These are phyloP conservation scores for Pheucticus melanocephalus DNA, from an alignment of 2,113 vertebrate genomes.

Conservation along the genomic window DNA sequence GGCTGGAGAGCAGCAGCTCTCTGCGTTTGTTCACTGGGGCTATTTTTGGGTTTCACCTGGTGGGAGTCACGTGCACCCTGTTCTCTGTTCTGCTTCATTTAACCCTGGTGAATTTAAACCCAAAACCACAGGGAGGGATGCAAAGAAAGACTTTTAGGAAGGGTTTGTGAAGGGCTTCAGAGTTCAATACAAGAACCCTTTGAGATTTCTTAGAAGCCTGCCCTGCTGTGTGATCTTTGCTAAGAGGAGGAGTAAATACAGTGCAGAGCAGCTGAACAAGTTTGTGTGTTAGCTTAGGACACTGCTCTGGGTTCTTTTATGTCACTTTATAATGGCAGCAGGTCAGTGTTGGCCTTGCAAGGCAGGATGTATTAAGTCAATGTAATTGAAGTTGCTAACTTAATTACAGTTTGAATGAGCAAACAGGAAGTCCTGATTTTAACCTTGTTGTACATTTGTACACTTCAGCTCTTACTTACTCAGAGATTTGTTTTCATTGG, in stretches of 20 bases:
- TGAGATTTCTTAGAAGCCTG: neutral
- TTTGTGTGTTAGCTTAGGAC: neutral
- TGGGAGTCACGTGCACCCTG: neutral
- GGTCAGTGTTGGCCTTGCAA: neutral
- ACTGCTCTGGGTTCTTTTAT: neutral
- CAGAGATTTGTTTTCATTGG: neutral
- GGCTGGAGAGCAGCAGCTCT: neutral
- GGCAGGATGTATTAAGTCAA: constrained; percentile 39
- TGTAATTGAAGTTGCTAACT: constrained; percentile 21
- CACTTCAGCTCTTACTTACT: neutral
- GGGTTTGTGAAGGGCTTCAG: neutral
- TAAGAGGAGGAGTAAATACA: neutral
- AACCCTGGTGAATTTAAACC: neutral
- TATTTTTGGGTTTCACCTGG: neutral
- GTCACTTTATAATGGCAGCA: neutral
- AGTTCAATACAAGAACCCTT: neutral
- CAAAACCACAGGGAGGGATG: neutral
- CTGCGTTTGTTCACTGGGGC: neutral
- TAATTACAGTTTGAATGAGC: constrained; percentile 35
- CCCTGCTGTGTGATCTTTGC: neutral
- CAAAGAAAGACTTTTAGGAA: neutral
- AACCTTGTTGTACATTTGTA: constrained; percentile 26
- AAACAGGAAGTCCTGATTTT: constrained; percentile 51
- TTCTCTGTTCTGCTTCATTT: neutral
- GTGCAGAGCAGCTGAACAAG: neutral